Base-by-base conservation (phyloP, 2,888 invertebrate species). In the Gandaritis pyraliata region DNA sequence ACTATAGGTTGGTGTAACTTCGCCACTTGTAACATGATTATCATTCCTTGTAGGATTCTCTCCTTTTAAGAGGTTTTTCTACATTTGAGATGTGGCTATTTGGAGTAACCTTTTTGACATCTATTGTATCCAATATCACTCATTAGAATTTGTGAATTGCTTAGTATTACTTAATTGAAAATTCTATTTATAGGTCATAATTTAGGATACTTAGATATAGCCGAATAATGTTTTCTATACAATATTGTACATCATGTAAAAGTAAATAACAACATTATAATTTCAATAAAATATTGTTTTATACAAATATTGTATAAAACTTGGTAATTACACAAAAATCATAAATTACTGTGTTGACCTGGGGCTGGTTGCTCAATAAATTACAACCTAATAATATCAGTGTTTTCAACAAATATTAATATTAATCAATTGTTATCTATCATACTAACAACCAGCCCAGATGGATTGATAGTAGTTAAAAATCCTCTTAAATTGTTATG, bases 11-110 rank as follows among this genome's bases (percentile, higher is more conserved):
- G 58, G 54, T 60, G 62, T 59, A 41, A 58, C 50, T 61, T 65
- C 61, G 66, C 67, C 66, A 63, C 68, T 68, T 69, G 68, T 70
- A 76, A 52, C 41, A 47, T 38, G 18, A 49, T 50, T 51, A 57
- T 59, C 88, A 88, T 90, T 90, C 87, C 89, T 86, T 78, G 72
- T 80, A 82, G 74, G 81, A 83, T 78, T 77, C 77, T 77, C 77
- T 81, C 76, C 71, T 70, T 16, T 36, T 70, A 72, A 72, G 72
- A 76, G n/a, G 74, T 70, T 74, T 72, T 79, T 80, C 77, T 79
- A 71, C 75, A 75, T 69, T 75, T 75, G 72, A 74, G 60, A 76
- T 73, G 68, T 79, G 75, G 78, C 76, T 78, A 69, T 82, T 80
- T 81, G 75, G 73, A 74, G 46, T 38, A 13, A 64, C 75, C 79